These are phyloP conservation scores for Ptilonorhynchus violaceus DNA, from an alignment of 2,113 vertebrate species.

Conservation along the genomic window DNA sequence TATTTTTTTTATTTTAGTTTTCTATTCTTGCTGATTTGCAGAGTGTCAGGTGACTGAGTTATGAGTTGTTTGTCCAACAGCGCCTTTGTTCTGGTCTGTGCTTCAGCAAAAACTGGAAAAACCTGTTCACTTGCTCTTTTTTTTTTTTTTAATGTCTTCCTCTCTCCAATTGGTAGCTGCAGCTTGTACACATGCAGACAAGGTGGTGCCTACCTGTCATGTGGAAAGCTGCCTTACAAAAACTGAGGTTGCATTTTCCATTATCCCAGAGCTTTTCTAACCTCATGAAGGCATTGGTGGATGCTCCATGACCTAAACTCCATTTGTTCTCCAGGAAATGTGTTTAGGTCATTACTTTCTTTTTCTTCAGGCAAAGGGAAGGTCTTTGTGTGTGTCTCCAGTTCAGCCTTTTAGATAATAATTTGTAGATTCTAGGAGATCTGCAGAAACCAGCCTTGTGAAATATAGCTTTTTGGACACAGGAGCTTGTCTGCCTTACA, in stretches of 20 bases:
- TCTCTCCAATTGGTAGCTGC: conserved; percentile 42
- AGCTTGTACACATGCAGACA: background rate
- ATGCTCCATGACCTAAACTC: background rate
- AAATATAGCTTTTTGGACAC: background rate
- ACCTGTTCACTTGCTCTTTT: background rate
- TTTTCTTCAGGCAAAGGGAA: background rate
- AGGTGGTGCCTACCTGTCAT: conserved; percentile 37
- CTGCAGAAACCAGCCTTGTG: background rate
- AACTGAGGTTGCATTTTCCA: background rate
- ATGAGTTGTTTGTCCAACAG: background rate
- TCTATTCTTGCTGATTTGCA: background rate
- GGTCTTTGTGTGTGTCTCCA: background rate
- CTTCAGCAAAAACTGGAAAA: conserved; percentile 51
- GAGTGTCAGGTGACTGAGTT: background rate
- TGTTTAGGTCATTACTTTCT: background rate
- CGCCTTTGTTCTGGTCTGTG: conserved; percentile 42
- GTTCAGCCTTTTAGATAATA: background rate
- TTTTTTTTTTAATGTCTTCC: background rate
- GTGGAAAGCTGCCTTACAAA: conserved; percentile 17
- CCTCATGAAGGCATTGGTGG: background rate
- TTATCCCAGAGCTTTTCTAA: background rate
- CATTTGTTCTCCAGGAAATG: background rate
- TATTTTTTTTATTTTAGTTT: background rate
- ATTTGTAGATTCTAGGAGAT: background rate
- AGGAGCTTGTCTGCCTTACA: background rate